Conservation (phyloP, 2,113 vertebrate species). For the Ochotona curzoniae region DNA sequence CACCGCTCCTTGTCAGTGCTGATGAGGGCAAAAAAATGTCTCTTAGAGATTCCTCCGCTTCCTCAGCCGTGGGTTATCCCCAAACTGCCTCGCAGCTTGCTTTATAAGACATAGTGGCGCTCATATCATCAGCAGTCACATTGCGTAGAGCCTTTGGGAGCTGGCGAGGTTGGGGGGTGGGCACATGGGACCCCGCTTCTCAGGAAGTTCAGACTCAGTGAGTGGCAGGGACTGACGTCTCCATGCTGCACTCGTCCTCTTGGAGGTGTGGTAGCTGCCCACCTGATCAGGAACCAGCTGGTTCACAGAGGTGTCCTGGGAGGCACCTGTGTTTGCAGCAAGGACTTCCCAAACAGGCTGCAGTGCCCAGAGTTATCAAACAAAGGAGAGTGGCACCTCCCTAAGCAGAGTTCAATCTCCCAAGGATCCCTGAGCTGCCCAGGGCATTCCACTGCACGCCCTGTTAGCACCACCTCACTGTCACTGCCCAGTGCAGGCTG, state of each 20-base stretch:
- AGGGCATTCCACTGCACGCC: not conserved
- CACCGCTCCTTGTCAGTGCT: not conserved
- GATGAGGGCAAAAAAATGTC: not conserved
- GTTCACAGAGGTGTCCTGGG: conserved; percentile 78
- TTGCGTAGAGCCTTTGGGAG: not conserved
- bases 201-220: not conserved
- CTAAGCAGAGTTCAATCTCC: not conserved
- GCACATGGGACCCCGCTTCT: not conserved
- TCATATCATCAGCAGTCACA: not conserved
- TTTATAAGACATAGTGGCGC: not conserved
- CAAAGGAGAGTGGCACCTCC: conserved; percentile 66
- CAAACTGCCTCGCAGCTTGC: not conserved
- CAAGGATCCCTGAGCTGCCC: not conserved
- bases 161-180: not conserved
- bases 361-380: conserved; percentile 79
- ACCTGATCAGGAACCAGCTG: conserved; percentile 78
- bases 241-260: not conserved
- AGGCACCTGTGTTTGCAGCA: conserved; percentile 81
- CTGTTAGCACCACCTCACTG: not conserved
- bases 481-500: not conserved
- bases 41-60: not conserved
- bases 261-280: conserved; percentile 74
- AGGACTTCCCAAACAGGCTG: conserved; percentile 81
- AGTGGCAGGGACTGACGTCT: not conserved
- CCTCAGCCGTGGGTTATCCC: not conserved